Conservation (phyloP, 2,113 vertebrate species). For the Aix galericulata region DNA sequence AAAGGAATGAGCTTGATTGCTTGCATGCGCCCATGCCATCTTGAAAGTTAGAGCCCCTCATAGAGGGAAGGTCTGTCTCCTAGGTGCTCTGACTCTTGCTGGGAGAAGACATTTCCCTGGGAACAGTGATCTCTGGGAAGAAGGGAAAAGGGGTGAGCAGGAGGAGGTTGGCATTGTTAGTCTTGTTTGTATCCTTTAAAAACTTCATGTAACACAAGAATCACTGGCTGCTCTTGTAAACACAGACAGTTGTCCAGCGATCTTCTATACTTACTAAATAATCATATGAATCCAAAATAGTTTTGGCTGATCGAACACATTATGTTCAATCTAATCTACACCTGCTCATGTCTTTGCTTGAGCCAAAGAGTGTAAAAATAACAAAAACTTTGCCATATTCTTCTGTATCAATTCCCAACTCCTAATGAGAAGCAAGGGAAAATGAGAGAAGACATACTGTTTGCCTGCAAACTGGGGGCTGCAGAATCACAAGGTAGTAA, state of each 20-base stretch:
- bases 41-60: not conserved
- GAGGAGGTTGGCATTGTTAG: not conserved
- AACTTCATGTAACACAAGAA: not conserved
- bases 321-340: not conserved
- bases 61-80: not conserved
- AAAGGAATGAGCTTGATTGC: not conserved
- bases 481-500: not conserved
- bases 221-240: not conserved
- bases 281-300: not conserved
- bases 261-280: not conserved
- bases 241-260: not conserved
- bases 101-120: not conserved
- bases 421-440: not conserved
- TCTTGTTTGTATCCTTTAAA: not conserved
- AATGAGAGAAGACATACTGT: not conserved
- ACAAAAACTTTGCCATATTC: not conserved
- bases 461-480: not conserved
- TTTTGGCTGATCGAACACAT: not conserved
- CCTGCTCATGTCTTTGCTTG: not conserved
- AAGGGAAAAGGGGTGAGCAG: not conserved
- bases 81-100: not conserved
- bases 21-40: not conserved
- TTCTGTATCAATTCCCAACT: not conserved
- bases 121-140: not conserved
- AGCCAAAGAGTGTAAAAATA: not conserved